Base-by-base conservation (phyloP, 1,140 invertebrate species). In the Globodera ellingtonae region DNA sequence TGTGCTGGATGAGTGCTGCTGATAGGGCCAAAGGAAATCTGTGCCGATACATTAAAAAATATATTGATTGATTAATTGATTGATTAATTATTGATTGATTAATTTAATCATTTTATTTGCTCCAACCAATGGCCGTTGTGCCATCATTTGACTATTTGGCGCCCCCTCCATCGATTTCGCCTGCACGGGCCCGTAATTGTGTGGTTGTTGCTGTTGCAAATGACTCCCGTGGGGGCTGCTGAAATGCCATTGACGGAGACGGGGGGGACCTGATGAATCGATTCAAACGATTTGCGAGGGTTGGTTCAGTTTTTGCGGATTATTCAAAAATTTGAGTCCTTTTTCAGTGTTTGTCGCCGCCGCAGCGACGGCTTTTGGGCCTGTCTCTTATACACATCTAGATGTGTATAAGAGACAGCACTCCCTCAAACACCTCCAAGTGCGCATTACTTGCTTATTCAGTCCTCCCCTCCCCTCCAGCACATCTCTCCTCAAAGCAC, bases 201-300 rank as follows among this genome's bases (percentile, higher is more conserved):
- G 35, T 52, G 52, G 52, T 15, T 52, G 52, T 15, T 62, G 56
- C 0, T n/a, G n/a, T 18, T 62, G 56, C 10, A 62, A 62, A 18
- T 62, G 56, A 13, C 56, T 18, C 18, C 56, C 56, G 56, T 8
- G 13, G 56, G 10, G 35, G 35, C 35, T 35, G 35, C 35, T 62
- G 56, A 62, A 62, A 35, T 44, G 67, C 67, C 67, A 70, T 10
- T 10, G 67, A 18, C 74, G 24, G 15, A 69, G 24, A 69, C 62
- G 15, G 21, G 24, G 8, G 0, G 24, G 35, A 70, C 0, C 4
- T 70, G 35, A 35, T 77, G 65, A n/a, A 77, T 48, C 59, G 65
- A 67, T 70, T 69, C 24, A 77, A 77, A 67, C 75, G 75, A n/a
- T 77, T 77, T 77, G 75, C 62, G 18, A 70, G 67, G 67, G 67